phyloP scores from a whole-genome alignment of 2,888 invertebrate species.

The Drosophila birchii region DNA sequence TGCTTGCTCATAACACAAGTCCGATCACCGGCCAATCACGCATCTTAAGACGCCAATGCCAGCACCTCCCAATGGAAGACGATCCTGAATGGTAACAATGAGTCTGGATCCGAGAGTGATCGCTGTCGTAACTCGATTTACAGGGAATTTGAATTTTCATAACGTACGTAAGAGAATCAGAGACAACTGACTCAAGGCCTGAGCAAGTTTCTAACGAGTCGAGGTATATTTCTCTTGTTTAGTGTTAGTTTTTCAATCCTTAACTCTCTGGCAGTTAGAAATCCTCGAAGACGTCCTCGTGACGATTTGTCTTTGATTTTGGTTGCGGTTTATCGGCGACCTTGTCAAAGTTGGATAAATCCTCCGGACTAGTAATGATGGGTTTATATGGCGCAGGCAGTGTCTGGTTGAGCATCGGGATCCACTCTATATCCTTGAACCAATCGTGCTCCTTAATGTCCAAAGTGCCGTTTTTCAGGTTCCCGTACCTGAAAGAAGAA shows the following conservation, averaged over 20 bases:
- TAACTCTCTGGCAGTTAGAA: slow-evolving; percentile 51
- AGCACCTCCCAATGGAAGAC: slow-evolving; percentile 1
- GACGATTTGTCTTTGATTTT: slow-evolving; percentile 68
- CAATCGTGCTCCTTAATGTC: slow-evolving; percentile 96
- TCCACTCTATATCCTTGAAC: slow-evolving; percentile 94
- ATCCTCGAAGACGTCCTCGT: slow-evolving; percentile 73
- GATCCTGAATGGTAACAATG: neutral
- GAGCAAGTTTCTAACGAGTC: neutral
- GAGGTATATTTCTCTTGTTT: no score
- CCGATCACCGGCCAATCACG: slow-evolving; percentile 26
- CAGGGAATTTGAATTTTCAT: slow-evolving; percentile 59
- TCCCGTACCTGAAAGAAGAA: slow-evolving; percentile 88
- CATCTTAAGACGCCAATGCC: slow-evolving; percentile 52
- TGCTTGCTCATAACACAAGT: slow-evolving; percentile 60
- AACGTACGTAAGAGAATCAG: slow-evolving; percentile 23
- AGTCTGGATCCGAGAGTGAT: neutral
- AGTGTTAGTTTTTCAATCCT: neutral
- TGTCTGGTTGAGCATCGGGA: slow-evolving; percentile 91
- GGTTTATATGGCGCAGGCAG: slow-evolving; percentile 88
- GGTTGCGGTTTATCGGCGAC: slow-evolving; percentile 35
- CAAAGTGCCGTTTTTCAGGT: slow-evolving; percentile 92
- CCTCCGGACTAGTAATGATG: slow-evolving; percentile 86
- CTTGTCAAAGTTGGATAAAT: slow-evolving; percentile 88
- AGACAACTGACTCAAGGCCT: slow-evolving; percentile 52
- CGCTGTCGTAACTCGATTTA: slow-evolving; percentile 24